Conservation (phyloP, 2,888 invertebrate species). For the Mythimna vitellina region DNA sequence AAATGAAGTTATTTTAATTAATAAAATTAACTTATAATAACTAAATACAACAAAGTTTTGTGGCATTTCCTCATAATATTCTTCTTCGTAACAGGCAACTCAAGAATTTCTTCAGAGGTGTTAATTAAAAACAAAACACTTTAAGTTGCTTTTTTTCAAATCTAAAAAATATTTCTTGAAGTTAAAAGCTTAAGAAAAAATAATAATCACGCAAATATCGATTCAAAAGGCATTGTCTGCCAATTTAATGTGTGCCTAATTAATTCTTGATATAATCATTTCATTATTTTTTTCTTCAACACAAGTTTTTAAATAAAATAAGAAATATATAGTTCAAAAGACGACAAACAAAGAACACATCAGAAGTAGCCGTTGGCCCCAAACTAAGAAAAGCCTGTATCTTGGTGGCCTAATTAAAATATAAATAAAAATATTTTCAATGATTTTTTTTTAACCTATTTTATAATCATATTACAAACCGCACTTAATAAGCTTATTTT, state of each 20-base stretch:
- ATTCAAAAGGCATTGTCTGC: background rate
- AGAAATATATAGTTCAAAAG: too few relatives aligned
- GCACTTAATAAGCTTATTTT: background rate
- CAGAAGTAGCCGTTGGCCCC: too few relatives aligned
- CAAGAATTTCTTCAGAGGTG: background rate
- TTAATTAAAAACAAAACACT: background rate
- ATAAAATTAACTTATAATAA: conserved; percentile 4
- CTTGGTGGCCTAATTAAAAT: too few relatives aligned
- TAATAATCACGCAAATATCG: background rate
- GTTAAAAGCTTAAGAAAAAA: too few relatives aligned
- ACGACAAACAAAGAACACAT: too few relatives aligned
- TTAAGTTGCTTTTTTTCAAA: too few relatives aligned
- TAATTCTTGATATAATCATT: background rate
- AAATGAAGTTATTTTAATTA: conserved; percentile 5
- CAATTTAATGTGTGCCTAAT: background rate
- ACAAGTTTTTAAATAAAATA: too few relatives aligned
- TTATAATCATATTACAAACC: background rate
- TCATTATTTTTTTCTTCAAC: too few relatives aligned
- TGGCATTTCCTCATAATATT: background rate
- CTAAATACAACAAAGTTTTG: background rate
- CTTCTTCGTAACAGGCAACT: background rate
- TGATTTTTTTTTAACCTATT: background rate
- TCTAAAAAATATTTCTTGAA: background rate
- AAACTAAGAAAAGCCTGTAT: too few relatives aligned
- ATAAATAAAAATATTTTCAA: too few relatives aligned